Base-by-base conservation (phyloP, 2,113 vertebrate species). In the Taurulus bubalis region DNA sequence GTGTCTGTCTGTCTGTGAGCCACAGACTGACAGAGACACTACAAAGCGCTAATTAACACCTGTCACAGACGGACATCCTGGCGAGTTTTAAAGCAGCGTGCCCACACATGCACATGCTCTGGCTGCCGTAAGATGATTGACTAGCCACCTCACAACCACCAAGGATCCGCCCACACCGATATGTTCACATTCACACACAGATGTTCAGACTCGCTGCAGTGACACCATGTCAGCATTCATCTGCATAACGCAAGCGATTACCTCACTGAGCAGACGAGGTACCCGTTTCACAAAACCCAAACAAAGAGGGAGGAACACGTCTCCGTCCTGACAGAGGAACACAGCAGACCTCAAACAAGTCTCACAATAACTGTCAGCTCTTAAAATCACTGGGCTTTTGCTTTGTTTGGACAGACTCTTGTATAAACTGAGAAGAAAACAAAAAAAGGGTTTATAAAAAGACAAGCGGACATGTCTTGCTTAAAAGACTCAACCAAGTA, bases 31-130 rank as follows among this genome's bases (percentile, higher is more conserved):
- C 64, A 78, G 59, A 45, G 47, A 75, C 53, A 38, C 28, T 22
- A 64, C 67, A 64, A 74, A 83, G 65, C 64, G 86, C 77, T 90
- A 91, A 94, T 91, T 75, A 91, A 82, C 82, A 91, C 87, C 84
- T 91, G 91, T 87, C 85, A 82, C 74, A 80, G 47, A 62, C 42
- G 18, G 73, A 77, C 72, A 79, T 83, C 62, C 22, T 28, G 68
- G 49, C 6, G n/a, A 15, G 66, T 65, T 77, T 81, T 67, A 28
- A n/a, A n/a, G n/a, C 70, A 45, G 68, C 76, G 1, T 2, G 82
- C 70, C 79, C 79, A 85, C 73, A 66, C 68, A 79, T 20, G 42
- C 75, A 64, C 6, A 64, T 2, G 4, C 32, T 24, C 9, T 0
- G 53, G 18, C 62, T 28, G 6, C 73, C 36, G 26, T 26, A 0